Base-by-base conservation (phyloP, 2,797 vertebrate species). In the Schizopygopsis malacanthus region DNA sequence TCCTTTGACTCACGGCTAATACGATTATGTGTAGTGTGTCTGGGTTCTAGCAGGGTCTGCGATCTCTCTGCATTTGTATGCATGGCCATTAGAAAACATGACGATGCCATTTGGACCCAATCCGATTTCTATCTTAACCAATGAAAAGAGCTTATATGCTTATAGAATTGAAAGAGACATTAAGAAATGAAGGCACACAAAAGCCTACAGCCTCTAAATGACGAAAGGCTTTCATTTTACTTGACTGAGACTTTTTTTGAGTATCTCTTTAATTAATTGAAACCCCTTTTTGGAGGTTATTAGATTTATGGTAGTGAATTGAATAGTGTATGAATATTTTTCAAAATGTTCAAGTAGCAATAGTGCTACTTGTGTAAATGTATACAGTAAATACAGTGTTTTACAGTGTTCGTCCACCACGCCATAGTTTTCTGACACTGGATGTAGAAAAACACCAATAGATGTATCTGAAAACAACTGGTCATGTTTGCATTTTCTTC, bases 51-150 rank as follows among this genome's bases (percentile, higher is more conserved):
- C 81, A 33, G 70, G 67, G 73, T 85, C 63, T 81, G 71, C 4
- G 16, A 79, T 87, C 78, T 82, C 15, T 79, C 45, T 73, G 80
- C 41, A 63, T 85, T 82, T 82, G 86, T 76, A 79, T 82, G 86
- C 79, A 71, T 28, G 47, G 78, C 54, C 54, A 79, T 73, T 67
- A 25, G 33, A 63, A 79, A 67, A 61, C 50, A 70, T 65, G 72
- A 37, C 43, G 83, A 77, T 11, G 41, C 13, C 43, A 61, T 88
- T 54, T 61, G 61, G 76, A 75, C 47, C 0, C 22, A 79, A 59
- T 52, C 72, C 87, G 80, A 89, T 8, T 73, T 37, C 76, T 37
- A 92, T 90, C 90, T 79, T 15, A 81, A 85, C 88, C 78, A 72
- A 59, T 47, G 39, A 72, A 50, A 50, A 52, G 25, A 18, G 85